phyloP scores from a whole-genome alignment of 1,140 invertebrate genomes.

The Halictus rubicundus region DNA sequence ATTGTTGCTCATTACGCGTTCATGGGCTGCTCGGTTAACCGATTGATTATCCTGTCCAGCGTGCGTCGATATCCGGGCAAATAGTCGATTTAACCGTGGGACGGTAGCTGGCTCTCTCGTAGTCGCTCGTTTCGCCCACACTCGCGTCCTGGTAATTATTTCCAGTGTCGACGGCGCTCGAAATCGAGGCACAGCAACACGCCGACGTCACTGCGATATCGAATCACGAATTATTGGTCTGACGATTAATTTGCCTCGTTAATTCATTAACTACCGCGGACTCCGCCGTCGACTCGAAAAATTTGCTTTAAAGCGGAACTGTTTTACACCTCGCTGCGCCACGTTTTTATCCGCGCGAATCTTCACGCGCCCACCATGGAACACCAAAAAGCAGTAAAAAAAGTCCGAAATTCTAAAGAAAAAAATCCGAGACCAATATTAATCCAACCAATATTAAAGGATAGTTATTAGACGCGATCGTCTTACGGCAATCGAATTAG shows the following conservation, averaged over 20 bases:
- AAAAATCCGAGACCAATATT: too few relatives aligned
- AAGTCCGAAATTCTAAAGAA: too few relatives aligned
- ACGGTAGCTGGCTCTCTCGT: not conserved
- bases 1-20: conserved; percentile 55
- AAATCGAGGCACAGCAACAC: not conserved
- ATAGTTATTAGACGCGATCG: too few relatives aligned
- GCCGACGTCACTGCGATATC: not conserved
- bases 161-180: not conserved
- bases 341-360: too few relatives aligned
- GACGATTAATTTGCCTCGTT: conserved; percentile 10
- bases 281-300: not conserved
- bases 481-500: not conserved
- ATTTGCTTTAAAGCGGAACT: not conserved
- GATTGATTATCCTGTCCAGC: conserved; percentile 46
- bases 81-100: conserved; percentile 28
- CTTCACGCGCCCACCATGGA: too few relatives aligned
- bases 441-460: too few relatives aligned
- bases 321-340: too few relatives aligned
- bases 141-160: conserved; percentile 36
- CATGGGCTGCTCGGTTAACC: conserved; percentile 52
- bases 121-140: not conserved
- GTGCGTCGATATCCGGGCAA: conserved; percentile 27
- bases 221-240: conserved; percentile 29
- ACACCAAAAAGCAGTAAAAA: too few relatives aligned
- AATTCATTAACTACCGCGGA: not conserved